phyloP scores from a whole-genome alignment of 2,797 vertebrate genomes.

The Acanthiza pusilla region DNA sequence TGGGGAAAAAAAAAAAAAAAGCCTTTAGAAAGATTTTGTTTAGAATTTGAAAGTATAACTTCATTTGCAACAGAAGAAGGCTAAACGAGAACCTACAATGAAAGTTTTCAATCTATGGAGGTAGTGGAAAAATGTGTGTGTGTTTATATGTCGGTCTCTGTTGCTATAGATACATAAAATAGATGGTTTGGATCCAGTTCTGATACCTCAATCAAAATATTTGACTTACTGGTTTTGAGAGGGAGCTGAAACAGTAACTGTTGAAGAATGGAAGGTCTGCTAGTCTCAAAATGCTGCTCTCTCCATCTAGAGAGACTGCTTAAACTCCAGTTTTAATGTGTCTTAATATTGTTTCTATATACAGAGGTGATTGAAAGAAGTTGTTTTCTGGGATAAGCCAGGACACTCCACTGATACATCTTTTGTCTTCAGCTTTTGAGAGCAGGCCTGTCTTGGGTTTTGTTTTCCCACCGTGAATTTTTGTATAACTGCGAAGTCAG shows the following conservation, averaged over 20 bases:
- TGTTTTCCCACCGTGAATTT: not conserved
- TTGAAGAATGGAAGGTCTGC: not conserved
- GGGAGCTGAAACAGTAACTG: not conserved
- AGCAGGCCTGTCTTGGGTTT: not conserved
- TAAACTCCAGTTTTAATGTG: not conserved
- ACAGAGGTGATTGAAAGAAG: not conserved
- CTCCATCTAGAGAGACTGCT: not conserved
- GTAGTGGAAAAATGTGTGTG: not conserved
- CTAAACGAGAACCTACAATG: not conserved
- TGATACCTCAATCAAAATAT: conserved; percentile 2
- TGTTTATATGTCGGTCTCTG: not conserved
- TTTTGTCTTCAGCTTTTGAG: not conserved
- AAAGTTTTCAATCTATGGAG: not conserved
- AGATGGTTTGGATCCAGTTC: not conserved
- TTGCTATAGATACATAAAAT: not conserved
- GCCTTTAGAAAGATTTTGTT: not conserved
- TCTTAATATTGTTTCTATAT: not conserved
- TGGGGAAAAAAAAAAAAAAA: not conserved
- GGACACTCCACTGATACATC: not conserved
- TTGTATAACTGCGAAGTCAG: not conserved
- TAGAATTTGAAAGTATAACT: not conserved
- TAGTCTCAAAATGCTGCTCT: not conserved
- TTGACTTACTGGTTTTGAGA: not conserved
- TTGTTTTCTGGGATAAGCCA: not conserved
- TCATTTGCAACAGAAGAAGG: not conserved